Evolutionary conservation across 2,113 vertebrate species (phyloP), one percentile per base, ranked within the genome.

Genomic region (Eurypyga helias): DNA sequence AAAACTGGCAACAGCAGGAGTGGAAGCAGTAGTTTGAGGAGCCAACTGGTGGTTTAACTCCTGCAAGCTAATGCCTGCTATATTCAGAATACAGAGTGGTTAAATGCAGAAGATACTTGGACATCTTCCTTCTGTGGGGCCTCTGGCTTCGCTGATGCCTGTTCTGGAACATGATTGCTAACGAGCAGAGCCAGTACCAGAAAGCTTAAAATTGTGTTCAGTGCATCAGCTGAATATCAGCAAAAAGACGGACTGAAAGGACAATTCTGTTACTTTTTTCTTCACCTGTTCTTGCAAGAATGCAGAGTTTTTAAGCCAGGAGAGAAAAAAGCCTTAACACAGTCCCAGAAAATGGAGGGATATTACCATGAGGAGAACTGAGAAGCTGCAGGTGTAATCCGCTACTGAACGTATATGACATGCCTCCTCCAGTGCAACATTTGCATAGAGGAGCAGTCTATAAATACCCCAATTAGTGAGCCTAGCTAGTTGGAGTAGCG

Each of bases 21-120:
- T 94, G 88, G 83, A 66, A 96, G 80, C 55, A 26, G 67, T 13
- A 24, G 51, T 48, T 87, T 26, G 34, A 54, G 54, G 61, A 95
- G 71, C 64, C 38, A 71, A 75, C 23, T 36, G n/a, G 36, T 75
- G 83, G 12, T 89, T 90, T 64, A 84, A 93, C 49, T 84, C 55
- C 76, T 93, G 83, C 72, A 9, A 48, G 83, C 55, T 60, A 72
- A 60, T 54, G 64, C 46, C 67, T 24, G 66, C 4, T 9, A 0
- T 15, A 5, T 57, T 46, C 34, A 41, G 43, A 41, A 36, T 2
- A 4, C 10, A 29, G 16, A 7, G 6, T 4, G 51, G 15, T 65
- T 24, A 62, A 73, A 51, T 2, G 52, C 13, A 48, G 58, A 23
- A 70, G 66, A 4, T 49, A 9, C 7, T 58, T 0, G 6, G 49